Percentiles rank a stretch among this genome's conserved stretches.
Conservation (phyloP, 2,888 invertebrate species). For the Cetonia aurata region DNA sequence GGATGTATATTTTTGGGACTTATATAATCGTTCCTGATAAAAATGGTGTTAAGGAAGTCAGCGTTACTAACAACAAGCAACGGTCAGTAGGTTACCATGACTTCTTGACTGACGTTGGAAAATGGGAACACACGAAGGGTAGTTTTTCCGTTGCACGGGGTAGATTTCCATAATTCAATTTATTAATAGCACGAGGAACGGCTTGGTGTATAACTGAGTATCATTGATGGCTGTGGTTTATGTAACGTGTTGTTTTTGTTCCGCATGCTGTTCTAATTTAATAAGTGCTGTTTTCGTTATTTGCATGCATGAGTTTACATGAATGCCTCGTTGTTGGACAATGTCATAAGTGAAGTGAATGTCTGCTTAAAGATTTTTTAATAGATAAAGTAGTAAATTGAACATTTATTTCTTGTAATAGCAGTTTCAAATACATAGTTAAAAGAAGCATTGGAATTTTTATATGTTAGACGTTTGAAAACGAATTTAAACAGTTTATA, state of each 20-base stretch:
- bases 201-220: neutral
- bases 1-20: too few species aligned
- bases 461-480: too few species aligned
- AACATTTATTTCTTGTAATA: too few species aligned
- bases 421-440: too few species aligned
- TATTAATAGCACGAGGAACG: slow-evolving; percentile 11
- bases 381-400: too few species aligned
- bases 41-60: too few species aligned
- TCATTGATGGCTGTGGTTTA: neutral
- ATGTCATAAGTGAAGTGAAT: too few species aligned
- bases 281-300: slow-evolving; percentile 1
- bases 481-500: too few species aligned
- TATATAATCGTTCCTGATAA: too few species aligned
- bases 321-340: too few species aligned
- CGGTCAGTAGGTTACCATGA: slow-evolving; percentile 30
- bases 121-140: slow-evolving; percentile 31
- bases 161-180: slow-evolving; percentile 26
- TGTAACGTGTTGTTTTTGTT: neutral
- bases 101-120: neutral
- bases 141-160: neutral
- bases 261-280: slow-evolving; percentile 13
- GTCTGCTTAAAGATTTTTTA: too few species aligned
- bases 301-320: neutral
- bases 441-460: too few species aligned
- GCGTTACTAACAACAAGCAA: neutral